A percentile compares a stretch with the other conserved stretches of the same genome.
Conservation (phyloP, 1,140 invertebrate species). For the Drosophila subobscura region DNA sequence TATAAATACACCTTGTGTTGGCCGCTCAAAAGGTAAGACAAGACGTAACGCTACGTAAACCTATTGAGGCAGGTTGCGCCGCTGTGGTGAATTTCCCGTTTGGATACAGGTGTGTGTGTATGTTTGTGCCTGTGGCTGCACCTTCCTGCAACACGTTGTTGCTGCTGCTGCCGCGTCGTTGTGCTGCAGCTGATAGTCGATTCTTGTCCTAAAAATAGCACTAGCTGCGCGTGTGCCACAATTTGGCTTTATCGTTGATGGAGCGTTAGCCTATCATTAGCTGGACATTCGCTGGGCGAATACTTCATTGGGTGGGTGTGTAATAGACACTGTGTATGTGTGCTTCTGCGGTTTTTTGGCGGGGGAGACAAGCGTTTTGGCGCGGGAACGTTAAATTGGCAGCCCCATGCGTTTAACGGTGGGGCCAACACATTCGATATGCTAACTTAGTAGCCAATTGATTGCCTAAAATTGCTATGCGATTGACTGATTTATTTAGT, state of each 20-base stretch:
- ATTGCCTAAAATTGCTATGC: slow-evolving; percentile 13
- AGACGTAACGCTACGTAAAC: slow-evolving; percentile 35
- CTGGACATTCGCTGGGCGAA: slow-evolving; percentile 48
- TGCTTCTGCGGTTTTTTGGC: slow-evolving; percentile 29
- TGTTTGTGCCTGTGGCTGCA: slow-evolving; percentile 54
- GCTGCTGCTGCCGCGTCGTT: slow-evolving; percentile 2
- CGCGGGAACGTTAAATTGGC: slow-evolving; percentile 30
- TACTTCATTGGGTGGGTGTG: slow-evolving; percentile 40
- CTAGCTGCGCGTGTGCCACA: slow-evolving; percentile 71
- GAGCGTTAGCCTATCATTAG: slow-evolving; percentile 81
- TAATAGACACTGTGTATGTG: slow-evolving; percentile 15
- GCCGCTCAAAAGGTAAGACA: slow-evolving; percentile 5
- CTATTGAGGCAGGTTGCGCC: slow-evolving; percentile 68
- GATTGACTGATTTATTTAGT: background rate
- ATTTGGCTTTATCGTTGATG: slow-evolving; percentile 81
- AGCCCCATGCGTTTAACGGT: slow-evolving; percentile 1
- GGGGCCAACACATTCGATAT: slow-evolving; percentile 43
- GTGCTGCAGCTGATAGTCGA: slow-evolving; percentile 35
- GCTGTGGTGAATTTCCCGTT: slow-evolving; percentile 44
- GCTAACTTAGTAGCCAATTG: slow-evolving; percentile 42
- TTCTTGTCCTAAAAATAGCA: slow-evolving; percentile 65
- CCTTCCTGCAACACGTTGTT: slow-evolving; percentile 52
- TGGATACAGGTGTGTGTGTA: slow-evolving; percentile 6
- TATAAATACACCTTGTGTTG: too few relatives aligned
- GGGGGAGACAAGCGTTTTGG: slow-evolving; percentile 30